Evolutionary conservation across 1,140 invertebrate genomes (phyloP), one percentile per base, ranked within the genome.

Genomic region (Elymnias hypermnestra): DNA sequence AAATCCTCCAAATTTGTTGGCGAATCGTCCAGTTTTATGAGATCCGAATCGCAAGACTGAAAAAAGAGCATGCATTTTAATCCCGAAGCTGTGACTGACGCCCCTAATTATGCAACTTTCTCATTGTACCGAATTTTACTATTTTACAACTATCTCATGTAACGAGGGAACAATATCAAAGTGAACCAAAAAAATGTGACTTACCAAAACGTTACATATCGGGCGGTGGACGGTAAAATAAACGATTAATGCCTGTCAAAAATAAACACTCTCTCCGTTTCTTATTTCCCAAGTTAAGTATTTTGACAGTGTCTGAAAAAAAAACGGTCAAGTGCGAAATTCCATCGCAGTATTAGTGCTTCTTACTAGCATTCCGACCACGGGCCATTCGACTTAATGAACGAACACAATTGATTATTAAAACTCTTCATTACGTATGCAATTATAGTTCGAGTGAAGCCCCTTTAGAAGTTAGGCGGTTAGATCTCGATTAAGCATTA

Each of bases 21-120:
- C 35, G 75, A 68, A 68, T 74, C 81, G 53, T 82, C 77, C 67
- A 84, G 66, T 65, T 82, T 74, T 46, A 84, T 84, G 53, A 84
- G 81, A 73, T 84, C 72, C 28, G 79, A 73, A 55, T 58, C 71
- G 63, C 56, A 68, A 39, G 77, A 67, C 81, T 84, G 81, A 49
- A 84, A 82, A 78, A 59, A 78, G 66, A 74, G 13, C 43, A 6
- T 5, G 13, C 18, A 26, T n/a, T 43, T 38, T 50, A 50, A 23
- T 48, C 26, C 10, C 10, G 5, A 18, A 17, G 22, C 13, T 36
- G 14, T 18, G 5, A 14, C 15, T 13, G 14, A 12, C 10, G 25
- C 9, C 38, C 47, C 52, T 54, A 54, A 54, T 28, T 43, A 35
- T 54, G 40, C 52, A 54, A 54, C 46, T 41, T 54, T 54, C 47